These are phyloP conservation scores for Trichopria drosophilae DNA, from an alignment of 2,888 invertebrate genomes.

Conservation along the genomic window DNA sequence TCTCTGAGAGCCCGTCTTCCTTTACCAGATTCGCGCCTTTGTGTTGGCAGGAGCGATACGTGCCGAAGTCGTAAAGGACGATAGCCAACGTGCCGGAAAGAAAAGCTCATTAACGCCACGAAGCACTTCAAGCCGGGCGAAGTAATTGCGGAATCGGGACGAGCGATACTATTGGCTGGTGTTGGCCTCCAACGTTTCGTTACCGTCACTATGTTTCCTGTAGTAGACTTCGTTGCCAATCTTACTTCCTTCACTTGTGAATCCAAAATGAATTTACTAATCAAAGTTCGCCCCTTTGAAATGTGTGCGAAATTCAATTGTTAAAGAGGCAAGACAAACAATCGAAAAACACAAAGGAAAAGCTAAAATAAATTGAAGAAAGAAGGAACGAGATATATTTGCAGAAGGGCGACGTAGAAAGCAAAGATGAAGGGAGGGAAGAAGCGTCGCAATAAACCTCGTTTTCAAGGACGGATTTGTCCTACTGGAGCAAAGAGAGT, in stretches of 20 bases:
- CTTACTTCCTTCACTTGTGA: too few species aligned
- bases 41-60: constrained; percentile 22
- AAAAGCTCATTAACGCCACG: constrained; percentile 39
- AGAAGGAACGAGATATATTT: too few species aligned
- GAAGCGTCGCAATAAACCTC: constrained; percentile 21
- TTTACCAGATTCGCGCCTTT: constrained; percentile 10
- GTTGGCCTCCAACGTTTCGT: not conserved
- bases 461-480: constrained; percentile 25
- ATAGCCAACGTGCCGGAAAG: constrained; percentile 23
- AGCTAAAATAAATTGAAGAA: too few species aligned
- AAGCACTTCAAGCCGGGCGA: constrained; percentile 35
- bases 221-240: too few species aligned
- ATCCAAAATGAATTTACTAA: too few species aligned
- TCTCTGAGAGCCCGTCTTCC: not conserved
- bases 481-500: constrained; percentile 12
- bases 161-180: constrained; percentile 31
- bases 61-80: constrained; percentile 30
- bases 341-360: too few species aligned
- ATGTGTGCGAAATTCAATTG: too few species aligned
- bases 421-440: too few species aligned
- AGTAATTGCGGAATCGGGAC: constrained; percentile 34
- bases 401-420: too few species aligned
- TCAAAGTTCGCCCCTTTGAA: too few species aligned
- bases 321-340: too few species aligned
- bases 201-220: too few species aligned